These are phyloP conservation scores for Eulemur macaco DNA, from an alignment of 2,113 vertebrate species.

Conservation along the genomic window DNA sequence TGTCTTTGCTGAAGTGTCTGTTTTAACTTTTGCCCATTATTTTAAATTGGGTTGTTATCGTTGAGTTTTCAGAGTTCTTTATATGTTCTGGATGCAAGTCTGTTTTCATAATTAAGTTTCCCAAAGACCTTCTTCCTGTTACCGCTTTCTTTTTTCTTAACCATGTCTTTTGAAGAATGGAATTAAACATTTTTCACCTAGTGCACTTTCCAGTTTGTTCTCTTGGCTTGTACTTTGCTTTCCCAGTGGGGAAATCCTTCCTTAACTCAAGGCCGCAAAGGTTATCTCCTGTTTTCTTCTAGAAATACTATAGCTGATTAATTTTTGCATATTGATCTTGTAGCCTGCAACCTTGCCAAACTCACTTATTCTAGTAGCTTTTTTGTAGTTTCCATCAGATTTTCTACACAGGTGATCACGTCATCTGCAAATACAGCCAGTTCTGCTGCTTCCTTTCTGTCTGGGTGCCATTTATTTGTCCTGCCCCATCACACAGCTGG, in stretches of 20 bases:
- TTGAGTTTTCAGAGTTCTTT: not conserved
- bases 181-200: not conserved
- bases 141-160: not conserved
- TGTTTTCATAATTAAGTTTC: not conserved
- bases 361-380: fast-evolving
- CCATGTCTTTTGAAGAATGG: not conserved
- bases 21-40: not conserved
- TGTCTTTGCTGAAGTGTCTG: not conserved
- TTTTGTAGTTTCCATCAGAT: not conserved
- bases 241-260: not conserved
- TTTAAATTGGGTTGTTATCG: not conserved
- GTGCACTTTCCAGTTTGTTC: not conserved
- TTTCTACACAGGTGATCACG: not conserved
- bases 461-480: too few species aligned
- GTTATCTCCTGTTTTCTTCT: not conserved
- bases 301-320: not conserved
- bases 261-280: too few species aligned
- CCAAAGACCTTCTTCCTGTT: not conserved
- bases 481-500: too few species aligned
- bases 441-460: not conserved
- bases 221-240: not conserved
- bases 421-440: not conserved
- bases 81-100: not conserved
- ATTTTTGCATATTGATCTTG: not conserved
- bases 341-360: not conserved